Percentiles rank a stretch among this genome's conserved stretches.
These are phyloP conservation scores for Euthynnus affinis DNA, from an alignment of 2,797 vertebrate genomes.

Conservation along the genomic window DNA sequence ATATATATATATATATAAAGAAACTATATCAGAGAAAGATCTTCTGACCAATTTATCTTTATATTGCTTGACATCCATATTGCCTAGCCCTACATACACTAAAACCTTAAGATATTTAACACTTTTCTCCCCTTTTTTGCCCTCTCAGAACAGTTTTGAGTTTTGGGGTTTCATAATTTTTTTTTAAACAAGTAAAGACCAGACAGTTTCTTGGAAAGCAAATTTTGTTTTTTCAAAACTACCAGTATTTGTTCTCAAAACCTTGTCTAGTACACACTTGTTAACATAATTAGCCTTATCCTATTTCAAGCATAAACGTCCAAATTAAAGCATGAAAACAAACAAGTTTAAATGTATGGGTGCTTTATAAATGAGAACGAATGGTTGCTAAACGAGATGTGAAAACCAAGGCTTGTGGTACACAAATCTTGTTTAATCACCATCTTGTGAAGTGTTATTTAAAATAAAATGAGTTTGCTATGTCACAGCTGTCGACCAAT, in stretches of 20 bases:
- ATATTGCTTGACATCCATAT: slow-evolving; percentile 6
- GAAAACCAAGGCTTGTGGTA: slow-evolving; percentile 8
- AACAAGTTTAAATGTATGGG: not conserved
- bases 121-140: not conserved
- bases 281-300: slow-evolving; percentile 18
- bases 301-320: slow-evolving; percentile 3
- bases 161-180: slow-evolving; percentile 12
- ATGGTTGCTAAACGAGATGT: not conserved
- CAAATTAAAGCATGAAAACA: slow-evolving; percentile 48
- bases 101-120: not conserved
- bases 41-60: not conserved
- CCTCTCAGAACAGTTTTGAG: slow-evolving; percentile 3
- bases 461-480: slow-evolving; percentile 19
- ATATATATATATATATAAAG: not conserved
- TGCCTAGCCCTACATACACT: slow-evolving; percentile 16
- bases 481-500: slow-evolving; percentile 29
- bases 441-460: not conserved
- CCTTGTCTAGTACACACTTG: slow-evolving; percentile 24
- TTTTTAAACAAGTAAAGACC: slow-evolving; percentile 10
- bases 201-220: slow-evolving; percentile 37
- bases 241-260: slow-evolving; percentile 42
- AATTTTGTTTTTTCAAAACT: slow-evolving; percentile 20
- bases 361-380: not conserved
- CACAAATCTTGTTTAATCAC: slow-evolving; percentile 22
- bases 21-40: not conserved